Conservation (phyloP, 1,140 invertebrate species). For the Drosophila malerkotliana region DNA sequence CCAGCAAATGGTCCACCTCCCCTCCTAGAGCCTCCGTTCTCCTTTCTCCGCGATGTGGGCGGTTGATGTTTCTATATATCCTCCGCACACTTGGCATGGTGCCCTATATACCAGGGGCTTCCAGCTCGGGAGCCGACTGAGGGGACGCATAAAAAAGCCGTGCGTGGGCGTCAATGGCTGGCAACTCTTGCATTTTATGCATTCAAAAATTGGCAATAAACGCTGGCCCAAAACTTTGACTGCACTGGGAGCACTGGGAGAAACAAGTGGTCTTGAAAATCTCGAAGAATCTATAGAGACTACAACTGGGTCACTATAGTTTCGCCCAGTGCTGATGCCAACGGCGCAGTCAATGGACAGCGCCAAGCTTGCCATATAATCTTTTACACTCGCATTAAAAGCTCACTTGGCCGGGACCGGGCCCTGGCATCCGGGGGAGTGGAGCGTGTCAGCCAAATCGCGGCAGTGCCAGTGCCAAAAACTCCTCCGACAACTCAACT, state of each 20-base stretch:
- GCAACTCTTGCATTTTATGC: conserved; percentile 72
- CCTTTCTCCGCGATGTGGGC: conserved; percentile 24
- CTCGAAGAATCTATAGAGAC: not conserved
- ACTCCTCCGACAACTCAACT: conserved; percentile 58
- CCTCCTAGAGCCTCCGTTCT: not conserved
- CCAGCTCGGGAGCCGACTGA: not conserved
- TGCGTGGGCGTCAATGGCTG: conserved; percentile 70
- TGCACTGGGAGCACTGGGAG: conserved; percentile 28
- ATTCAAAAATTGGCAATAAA: conserved; percentile 81
- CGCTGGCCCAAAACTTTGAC: conserved; percentile 69
- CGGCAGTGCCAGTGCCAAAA: conserved; percentile 4
- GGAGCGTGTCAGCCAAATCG: conserved; percentile 22
- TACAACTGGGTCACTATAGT: not conserved
- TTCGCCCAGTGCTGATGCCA: conserved; percentile 19
- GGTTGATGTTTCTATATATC: conserved; percentile 40
- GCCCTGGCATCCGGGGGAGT: conserved; percentile 13
- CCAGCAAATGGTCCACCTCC: conserved; percentile 14
- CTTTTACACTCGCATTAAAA: conserved; percentile 75
- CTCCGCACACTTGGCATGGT: conserved; percentile 68
- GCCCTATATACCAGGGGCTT: conserved; percentile 58
- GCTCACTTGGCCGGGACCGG: conserved; percentile 57
- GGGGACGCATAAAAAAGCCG: conserved; percentile 10
- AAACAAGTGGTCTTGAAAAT: conserved; percentile 5
- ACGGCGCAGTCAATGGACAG: conserved; percentile 57
- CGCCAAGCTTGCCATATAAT: conserved; percentile 74